These are phyloP conservation scores for Pristionchus pacificus DNA, from an alignment of 1,140 invertebrate genomes.

Conservation along the genomic window DNA sequence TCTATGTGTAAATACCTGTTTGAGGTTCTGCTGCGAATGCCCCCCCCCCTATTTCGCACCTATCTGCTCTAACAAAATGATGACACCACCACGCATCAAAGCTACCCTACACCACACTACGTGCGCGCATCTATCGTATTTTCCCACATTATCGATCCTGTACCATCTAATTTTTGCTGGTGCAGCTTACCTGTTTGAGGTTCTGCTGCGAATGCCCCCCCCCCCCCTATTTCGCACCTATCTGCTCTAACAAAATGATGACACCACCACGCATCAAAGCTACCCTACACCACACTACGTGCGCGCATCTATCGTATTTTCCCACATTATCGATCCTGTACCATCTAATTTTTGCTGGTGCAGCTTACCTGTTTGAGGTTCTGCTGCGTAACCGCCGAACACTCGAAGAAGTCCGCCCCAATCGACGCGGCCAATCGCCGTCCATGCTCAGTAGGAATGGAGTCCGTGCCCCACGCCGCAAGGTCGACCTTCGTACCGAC, in stretches of 20 bases:
- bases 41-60: no score
- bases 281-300: no score
- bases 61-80: neutral
- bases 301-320: no score
- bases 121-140: no score
- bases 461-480: conserved; percentile 79
- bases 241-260: neutral
- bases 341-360: neutral
- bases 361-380: conserved; percentile 77
- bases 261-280: neutral
- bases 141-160: no score
- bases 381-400: conserved; percentile 83
- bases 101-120: no score
- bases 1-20: no score
- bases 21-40: neutral
- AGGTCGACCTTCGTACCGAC: conserved; percentile 80
- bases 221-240: no score
- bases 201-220: neutral
- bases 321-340: no score
- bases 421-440: conserved; percentile 72
- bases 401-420: conserved; percentile 78
- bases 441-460: conserved; percentile 71
- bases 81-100: neutral
- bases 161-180: no score
- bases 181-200: no score